A percentile compares a stretch with the other conserved stretches of the same genome.
Evolutionary conservation across 2,888 invertebrate genomes (phyloP).

Genomic region (Andrena chrysosceles): DNA sequence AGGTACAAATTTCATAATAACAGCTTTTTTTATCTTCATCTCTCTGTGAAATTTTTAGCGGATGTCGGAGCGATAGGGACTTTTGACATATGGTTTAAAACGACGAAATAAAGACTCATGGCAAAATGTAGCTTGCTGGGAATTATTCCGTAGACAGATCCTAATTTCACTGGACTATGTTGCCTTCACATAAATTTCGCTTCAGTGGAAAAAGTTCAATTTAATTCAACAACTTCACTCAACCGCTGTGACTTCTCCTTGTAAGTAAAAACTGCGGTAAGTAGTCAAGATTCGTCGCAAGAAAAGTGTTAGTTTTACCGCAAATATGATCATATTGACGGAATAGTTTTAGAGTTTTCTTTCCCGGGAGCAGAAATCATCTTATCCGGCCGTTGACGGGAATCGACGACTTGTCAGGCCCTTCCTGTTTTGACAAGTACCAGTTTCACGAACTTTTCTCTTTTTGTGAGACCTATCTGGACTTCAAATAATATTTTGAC

Average conservation of each 20-base stretch:
- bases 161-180: too few species aligned
- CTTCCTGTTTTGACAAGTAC: slow-evolving; percentile 69
- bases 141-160: too few species aligned
- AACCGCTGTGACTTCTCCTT: not conserved
- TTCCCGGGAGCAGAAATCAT: slow-evolving; percentile 47
- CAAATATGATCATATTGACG: slow-evolving; percentile 12
- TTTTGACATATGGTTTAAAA: too few species aligned
- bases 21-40: too few species aligned
- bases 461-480: not conserved
- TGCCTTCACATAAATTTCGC: too few species aligned
- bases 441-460: slow-evolving; percentile 33
- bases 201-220: too few species aligned
- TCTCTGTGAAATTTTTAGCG: too few species aligned
- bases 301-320: slow-evolving; percentile 20
- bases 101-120: too few species aligned
- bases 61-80: too few species aligned
- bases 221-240: too few species aligned
- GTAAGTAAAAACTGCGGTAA: slow-evolving; percentile 2
- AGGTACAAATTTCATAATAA: too few species aligned
- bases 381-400: slow-evolving; percentile 40
- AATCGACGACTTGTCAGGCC: slow-evolving; percentile 57
- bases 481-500: slow-evolving; percentile 49
- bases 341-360: slow-evolving; percentile 63
- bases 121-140: too few species aligned
- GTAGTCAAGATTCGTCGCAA: slow-evolving; percentile 3